Percentiles rank a stretch among this genome's conserved stretches.
phyloP scores from a whole-genome alignment of 2,888 invertebrate species.

The Ferrisia virgata region DNA sequence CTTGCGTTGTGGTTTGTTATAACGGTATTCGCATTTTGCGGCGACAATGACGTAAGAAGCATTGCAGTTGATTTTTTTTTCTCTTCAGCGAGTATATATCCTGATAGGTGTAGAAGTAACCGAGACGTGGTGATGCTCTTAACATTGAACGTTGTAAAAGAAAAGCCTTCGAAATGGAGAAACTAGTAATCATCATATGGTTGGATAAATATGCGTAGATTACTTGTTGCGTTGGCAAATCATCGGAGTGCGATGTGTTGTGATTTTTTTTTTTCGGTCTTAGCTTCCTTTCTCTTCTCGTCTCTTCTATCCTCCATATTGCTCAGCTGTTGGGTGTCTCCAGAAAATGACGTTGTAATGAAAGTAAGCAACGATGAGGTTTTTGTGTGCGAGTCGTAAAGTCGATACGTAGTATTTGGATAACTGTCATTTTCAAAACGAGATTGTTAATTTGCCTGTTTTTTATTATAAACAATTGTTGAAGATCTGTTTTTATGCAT shows the following conservation, averaged over 20 bases:
- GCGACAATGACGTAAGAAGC: not conserved
- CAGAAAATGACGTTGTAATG: not conserved
- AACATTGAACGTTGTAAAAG: not conserved
- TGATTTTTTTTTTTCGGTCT: not conserved
- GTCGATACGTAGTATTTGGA: too few relatives aligned
- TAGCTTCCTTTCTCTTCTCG: too few relatives aligned
- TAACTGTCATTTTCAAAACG: too few relatives aligned
- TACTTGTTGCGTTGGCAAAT: not conserved
- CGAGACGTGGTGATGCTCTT: not conserved
- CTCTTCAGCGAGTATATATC: not conserved
- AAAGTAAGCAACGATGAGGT: not conserved
- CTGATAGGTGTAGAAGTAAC: not conserved
- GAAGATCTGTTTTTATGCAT: too few relatives aligned
- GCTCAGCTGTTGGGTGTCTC: not conserved
- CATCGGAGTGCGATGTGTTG: not conserved
- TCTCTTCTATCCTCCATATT: not conserved
- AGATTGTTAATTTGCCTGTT: too few relatives aligned
- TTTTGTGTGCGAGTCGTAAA: not conserved
- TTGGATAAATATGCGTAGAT: not conserved
- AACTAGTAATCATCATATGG: not conserved
- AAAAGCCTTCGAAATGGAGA: not conserved
- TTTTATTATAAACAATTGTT: too few relatives aligned
- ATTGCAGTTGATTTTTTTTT: not conserved
- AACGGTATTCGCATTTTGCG: not conserved
- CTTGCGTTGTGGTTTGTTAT: not conserved